These are phyloP conservation scores for Biston betularia DNA, from an alignment of 2,888 invertebrate genomes.

Conservation along the genomic window DNA sequence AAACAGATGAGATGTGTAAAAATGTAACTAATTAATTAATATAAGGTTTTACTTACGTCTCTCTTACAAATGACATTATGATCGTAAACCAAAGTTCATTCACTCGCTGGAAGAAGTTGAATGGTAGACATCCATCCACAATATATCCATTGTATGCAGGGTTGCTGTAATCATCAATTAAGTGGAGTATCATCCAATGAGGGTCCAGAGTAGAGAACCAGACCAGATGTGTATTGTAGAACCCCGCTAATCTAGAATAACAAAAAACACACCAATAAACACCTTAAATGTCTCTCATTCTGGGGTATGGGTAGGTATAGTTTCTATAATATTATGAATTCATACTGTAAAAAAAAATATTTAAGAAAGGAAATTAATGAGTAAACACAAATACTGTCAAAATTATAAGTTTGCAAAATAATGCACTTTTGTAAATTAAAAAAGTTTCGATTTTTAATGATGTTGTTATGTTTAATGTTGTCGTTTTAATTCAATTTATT, in stretches of 20 bases:
- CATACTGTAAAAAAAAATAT: no score
- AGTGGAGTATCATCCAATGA: conserved; percentile 37
- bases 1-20: no score
- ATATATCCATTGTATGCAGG: conserved; percentile 39
- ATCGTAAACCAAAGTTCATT: conserved; percentile 8
- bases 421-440: no score
- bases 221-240: conserved; percentile 50
- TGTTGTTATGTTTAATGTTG: no score
- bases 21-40: no score
- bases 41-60: conserved; percentile 7
- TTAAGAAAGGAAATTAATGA: no score
- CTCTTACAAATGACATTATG: conserved; percentile 12
- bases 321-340: no score
- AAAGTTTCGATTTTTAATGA: no score
- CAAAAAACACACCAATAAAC: neutral
- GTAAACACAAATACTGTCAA: neutral
- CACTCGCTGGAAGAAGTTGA: neutral
- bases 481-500: no score
- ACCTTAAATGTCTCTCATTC: no score
- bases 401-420: no score
- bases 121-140: conserved; percentile 4
- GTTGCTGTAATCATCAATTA: conserved; percentile 45
- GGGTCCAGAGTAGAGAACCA: conserved; percentile 47
- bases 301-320: no score
- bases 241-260: conserved; percentile 45